These are phyloP conservation scores for Pandemis heparana DNA, from an alignment of 2,888 invertebrate species.

Conservation along the genomic window DNA sequence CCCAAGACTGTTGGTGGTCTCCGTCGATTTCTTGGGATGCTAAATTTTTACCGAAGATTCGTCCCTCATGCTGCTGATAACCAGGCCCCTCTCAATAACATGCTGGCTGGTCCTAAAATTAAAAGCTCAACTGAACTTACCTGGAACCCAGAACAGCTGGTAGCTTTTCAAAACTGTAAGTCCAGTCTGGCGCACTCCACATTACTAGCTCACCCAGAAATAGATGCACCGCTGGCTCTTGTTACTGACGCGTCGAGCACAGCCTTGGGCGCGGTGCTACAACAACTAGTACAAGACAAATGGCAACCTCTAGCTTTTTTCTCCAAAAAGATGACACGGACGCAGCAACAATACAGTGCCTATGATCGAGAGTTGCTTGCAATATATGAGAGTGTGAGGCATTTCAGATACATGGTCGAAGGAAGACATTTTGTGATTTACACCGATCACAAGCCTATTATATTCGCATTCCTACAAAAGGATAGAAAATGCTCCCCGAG, in stretches of 20 bases:
- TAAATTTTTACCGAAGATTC: too few species aligned
- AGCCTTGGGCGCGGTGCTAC: too few species aligned
- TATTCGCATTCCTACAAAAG: too few species aligned
- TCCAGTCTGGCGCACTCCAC: slow-evolving; percentile 51
- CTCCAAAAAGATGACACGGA: slow-evolving; percentile 55
- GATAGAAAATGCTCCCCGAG: too few species aligned
- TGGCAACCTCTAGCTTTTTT: slow-evolving; percentile 64
- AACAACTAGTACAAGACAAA: slow-evolving; percentile 52
- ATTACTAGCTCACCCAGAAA: slow-evolving; percentile 55
- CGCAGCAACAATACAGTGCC: slow-evolving; percentile 57
- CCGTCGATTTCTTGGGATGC: too few species aligned
- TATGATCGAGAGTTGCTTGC: slow-evolving; percentile 64
- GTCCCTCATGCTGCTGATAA: slow-evolving; percentile 53
- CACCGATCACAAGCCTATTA: too few species aligned
- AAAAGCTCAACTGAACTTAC: slow-evolving; percentile 51
- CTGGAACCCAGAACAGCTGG: slow-evolving; percentile 44
- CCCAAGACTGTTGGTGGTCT: too few species aligned
- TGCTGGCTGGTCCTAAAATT: slow-evolving; percentile 46
- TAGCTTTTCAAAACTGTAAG: slow-evolving; percentile 53
- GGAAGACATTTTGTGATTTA: too few species aligned
- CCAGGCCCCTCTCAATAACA: slow-evolving; percentile 55
- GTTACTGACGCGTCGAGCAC: too few species aligned
- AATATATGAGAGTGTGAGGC: slow-evolving; percentile 53
- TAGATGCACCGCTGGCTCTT: too few species aligned
- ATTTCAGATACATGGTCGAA: slow-evolving; percentile 47